These are phyloP conservation scores for Berghia stephanieae DNA, from an alignment of 1,140 invertebrate species.

Conservation along the genomic window DNA sequence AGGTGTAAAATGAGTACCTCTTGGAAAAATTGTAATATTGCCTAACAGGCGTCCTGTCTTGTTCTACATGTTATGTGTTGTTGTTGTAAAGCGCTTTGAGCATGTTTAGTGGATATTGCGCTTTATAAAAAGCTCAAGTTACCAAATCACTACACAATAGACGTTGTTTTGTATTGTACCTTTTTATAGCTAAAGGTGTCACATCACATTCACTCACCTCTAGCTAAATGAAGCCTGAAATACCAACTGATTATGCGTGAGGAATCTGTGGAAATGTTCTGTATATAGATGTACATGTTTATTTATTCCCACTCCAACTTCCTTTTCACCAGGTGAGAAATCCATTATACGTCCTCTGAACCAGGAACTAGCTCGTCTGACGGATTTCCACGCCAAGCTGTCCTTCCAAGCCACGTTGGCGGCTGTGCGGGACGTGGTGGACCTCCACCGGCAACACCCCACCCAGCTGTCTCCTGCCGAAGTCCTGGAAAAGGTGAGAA, in stretches of 20 bases:
- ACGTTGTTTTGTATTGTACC: no score
- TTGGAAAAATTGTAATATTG: no score
- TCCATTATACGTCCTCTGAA: slow-evolving; percentile 40
- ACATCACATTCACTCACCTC: no score
- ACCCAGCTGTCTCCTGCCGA: background rate
- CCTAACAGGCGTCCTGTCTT: no score
- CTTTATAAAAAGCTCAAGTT: no score
- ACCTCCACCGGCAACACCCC: background rate
- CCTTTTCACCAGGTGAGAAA: slow-evolving; percentile 28
- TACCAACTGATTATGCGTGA: background rate
- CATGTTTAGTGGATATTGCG: no score
- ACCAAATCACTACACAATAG: no score
- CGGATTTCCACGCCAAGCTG: slow-evolving; percentile 44
- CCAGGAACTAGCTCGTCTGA: slow-evolving; percentile 12
- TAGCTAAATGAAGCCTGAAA: background rate
- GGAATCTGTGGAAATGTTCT: background rate
- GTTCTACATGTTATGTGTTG: no score
- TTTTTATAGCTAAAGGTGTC: no score
- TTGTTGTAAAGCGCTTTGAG: no score
- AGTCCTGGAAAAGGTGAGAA: background rate
- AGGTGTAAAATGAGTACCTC: no score
- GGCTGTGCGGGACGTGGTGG: slow-evolving; percentile 35
- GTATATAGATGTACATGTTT: background rate
- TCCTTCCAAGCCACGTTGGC: slow-evolving; percentile 38
- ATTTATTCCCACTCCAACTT: background rate